Base-by-base conservation (phyloP, 1,140 invertebrate species). In the Anagrus nilaparvatae region DNA sequence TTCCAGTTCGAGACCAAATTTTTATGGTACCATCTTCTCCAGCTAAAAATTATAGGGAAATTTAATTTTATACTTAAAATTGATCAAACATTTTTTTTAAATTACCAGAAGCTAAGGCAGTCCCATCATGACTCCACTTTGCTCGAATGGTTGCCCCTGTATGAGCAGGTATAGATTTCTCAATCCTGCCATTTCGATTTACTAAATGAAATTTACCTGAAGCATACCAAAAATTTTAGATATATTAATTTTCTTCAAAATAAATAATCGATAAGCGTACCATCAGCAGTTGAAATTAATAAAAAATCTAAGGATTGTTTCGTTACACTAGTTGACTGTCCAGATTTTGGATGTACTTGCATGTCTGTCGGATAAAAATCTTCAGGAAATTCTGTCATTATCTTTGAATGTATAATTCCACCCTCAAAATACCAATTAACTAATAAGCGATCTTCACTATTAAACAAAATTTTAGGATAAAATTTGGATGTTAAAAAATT, bases 1-100 rank as follows among this genome's bases (percentile, higher is more conserved):
- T 92, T 33, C 94, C 94, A 61, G 82, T 92, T 20, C 90, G 69
- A 4, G 95, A 97, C 94, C 95, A 99, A 43, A 97, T 83, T 70
- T 97, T 97, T 1, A 98, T 77, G 25, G 79, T 77, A 10, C 95
- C 96, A 74, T 99, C 96, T 73, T 99, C 94, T 2, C 94, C 93
- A 56, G 81, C 91, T 88, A 49, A 41, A 44, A 53, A 29, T 28
- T 10, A 28, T 30, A 32, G 44, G 29, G 18, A 24, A 29, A 28
- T 33, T 27, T 1, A 40, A 27, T 43, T 14, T 30, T 1, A 13
- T 17, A 30, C 23, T 35, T 47, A 3, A 30, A 8, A 9, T 28
- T 21, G 21, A 31, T 20, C n/a, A n/a, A 28, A 13, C 3, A 16
- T 9, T 34, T 31, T 40, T 32, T 34, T 21, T 25, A 5, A 13